Percentiles rank a stretch among this genome's conserved stretches.
These are phyloP conservation scores for Cerceris rybyensis DNA, from an alignment of 2,888 invertebrate species.

Conservation along the genomic window DNA sequence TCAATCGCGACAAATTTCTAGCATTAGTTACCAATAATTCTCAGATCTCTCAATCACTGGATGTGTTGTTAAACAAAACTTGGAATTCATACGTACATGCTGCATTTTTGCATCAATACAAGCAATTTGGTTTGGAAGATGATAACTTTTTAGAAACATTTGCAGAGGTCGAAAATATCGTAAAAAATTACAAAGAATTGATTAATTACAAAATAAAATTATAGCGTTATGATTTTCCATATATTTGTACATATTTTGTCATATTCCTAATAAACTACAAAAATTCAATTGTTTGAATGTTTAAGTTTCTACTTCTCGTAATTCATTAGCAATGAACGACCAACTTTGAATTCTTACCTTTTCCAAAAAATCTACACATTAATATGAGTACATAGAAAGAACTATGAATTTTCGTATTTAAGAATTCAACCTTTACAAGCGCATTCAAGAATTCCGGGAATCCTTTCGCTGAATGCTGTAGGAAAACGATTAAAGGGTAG, in stretches of 20 bases:
- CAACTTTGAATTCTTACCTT: not conserved
- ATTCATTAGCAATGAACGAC: not conserved
- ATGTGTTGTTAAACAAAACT: slow-evolving; percentile 81
- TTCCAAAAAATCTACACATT: not conserved
- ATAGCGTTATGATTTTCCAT: slow-evolving; percentile 4
- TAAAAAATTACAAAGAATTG: slow-evolving; percentile 80
- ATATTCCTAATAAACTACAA: not conserved
- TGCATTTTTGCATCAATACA: slow-evolving; percentile 83
- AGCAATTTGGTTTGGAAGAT: slow-evolving; percentile 82
- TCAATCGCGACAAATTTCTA: slow-evolving; percentile 81
- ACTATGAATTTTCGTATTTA: too few relatives aligned
- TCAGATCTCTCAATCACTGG: slow-evolving; percentile 77
- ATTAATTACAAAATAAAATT: slow-evolving; percentile 7
- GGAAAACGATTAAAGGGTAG: slow-evolving; percentile 25
- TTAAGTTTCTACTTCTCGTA: not conserved
- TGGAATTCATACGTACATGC: slow-evolving; percentile 82
- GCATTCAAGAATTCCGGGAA: not conserved
- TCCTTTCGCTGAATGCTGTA: too few relatives aligned
- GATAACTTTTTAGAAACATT: slow-evolving; percentile 83
- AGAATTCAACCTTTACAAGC: not conserved
- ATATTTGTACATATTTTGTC: slow-evolving; percentile 2
- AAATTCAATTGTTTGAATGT: not conserved
- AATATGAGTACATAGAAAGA: not conserved
- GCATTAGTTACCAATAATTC: slow-evolving; percentile 82
- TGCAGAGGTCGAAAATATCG: slow-evolving; percentile 82